Evolutionary conservation across 2,888 invertebrate genomes (phyloP).

Genomic region (Druceiella hillmani): DNA sequence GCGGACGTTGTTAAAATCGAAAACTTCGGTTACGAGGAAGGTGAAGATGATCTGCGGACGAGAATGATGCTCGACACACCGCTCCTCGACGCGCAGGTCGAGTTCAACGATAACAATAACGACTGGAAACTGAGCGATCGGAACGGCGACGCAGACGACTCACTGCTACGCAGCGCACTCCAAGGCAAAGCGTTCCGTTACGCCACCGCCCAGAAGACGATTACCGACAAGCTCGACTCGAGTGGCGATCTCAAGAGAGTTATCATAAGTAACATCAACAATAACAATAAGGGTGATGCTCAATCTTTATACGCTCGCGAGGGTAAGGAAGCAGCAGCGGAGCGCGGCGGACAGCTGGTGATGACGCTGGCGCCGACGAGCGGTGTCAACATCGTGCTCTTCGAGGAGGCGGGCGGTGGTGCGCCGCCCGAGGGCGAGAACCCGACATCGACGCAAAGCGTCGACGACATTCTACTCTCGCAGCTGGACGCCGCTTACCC

Average conservation of each 20-base stretch:
- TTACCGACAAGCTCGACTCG: conserved; percentile 39
- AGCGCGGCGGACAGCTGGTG: conserved; percentile 30
- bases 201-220: conserved; percentile 52
- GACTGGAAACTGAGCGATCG: conserved; percentile 78
- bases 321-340: conserved; percentile 35
- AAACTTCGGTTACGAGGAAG: conserved; percentile 41
- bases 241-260: conserved; percentile 40
- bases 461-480: conserved; percentile 65
- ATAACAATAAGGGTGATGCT: conserved; percentile 46
- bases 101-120: conserved; percentile 71
- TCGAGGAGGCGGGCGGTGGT: conserved; percentile 43
- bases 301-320: conserved; percentile 53
- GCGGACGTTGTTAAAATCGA: conserved; percentile 52
- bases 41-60: conserved; percentile 40
- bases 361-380: conserved; percentile 42
- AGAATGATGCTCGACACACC: conserved; percentile 46
- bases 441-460: conserved; percentile 55
- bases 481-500: conserved; percentile 64
- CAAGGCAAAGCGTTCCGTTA: conserved; percentile 70
- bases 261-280: conserved; percentile 37
- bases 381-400: conserved; percentile 45
- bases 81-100: conserved; percentile 46
- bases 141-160: conserved; percentile 63
- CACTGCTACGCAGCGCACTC: conserved; percentile 73
- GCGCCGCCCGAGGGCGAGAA: conserved; percentile 44